Conservation (phyloP, 2,797 vertebrate genomes). For the Arvicola amphibius region DNA sequence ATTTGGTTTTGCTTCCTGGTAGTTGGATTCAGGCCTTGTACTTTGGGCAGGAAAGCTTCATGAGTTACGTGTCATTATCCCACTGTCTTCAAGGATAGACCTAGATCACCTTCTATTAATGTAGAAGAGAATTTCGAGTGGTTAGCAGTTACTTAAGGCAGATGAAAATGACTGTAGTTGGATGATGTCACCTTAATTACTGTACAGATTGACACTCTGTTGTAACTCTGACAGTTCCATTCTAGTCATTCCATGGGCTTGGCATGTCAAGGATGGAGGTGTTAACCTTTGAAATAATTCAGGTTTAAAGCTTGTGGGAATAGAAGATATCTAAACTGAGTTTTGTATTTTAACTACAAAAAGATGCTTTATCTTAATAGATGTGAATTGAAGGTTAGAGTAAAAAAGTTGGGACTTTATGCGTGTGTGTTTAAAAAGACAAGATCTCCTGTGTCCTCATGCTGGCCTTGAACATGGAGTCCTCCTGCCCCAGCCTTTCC, state of each 20-base stretch:
- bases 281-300: slow-evolving; percentile 26
- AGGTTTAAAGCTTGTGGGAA: not conserved
- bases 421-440: not conserved
- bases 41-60: not conserved
- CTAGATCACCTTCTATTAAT: not conserved
- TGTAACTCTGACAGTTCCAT: not conserved
- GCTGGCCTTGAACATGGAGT: not conserved
- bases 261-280: no score
- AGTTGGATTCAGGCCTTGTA: not conserved
- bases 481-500: not conserved
- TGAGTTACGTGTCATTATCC: not conserved
- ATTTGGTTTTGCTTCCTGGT: not conserved
- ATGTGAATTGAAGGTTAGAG: not conserved
- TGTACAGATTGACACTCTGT: not conserved
- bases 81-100: not conserved
- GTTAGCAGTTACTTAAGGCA: not conserved
- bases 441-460: no score
- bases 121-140: not conserved
- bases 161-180: not conserved
- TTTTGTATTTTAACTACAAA: not conserved
- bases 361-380: not conserved
- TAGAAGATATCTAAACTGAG: not conserved
- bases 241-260: not conserved
- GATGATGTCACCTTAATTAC: not conserved
- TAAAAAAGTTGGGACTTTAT: not conserved